Evolutionary conservation across 2,797 vertebrate species (phyloP).

Genomic region (Ispidina lecontei): DNA sequence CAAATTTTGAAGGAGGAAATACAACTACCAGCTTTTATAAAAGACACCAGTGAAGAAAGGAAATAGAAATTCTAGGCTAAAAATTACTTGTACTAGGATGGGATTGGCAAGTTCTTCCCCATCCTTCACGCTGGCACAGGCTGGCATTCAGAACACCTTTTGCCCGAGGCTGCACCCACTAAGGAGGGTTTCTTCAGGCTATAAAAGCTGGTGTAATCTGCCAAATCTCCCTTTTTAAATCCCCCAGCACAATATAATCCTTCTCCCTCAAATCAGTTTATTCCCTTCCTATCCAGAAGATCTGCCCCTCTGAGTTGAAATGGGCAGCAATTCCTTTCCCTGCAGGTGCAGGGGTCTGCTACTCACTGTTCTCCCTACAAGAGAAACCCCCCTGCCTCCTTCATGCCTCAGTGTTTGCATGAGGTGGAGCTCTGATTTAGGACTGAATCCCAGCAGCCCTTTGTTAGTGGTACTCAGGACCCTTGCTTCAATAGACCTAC

Average conservation of each 20-base stretch:
- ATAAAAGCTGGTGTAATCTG: not conserved
- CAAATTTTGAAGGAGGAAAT: not conserved
- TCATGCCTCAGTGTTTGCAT: not conserved
- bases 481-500: fast-evolving
- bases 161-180: not conserved
- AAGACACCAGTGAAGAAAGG: not conserved
- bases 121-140: not conserved
- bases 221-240: not conserved
- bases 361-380: not conserved
- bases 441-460: not conserved
- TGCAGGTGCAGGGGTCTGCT: not conserved
- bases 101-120: not conserved
- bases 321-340: not conserved
- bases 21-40: not conserved
- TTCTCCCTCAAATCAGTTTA: not conserved
- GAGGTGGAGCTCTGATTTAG: not conserved
- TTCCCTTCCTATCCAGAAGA: not conserved
- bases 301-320: not conserved
- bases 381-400: not conserved
- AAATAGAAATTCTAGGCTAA: not conserved
- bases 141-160: not conserved
- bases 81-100: not conserved
- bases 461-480: not conserved
- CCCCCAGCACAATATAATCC: not conserved
- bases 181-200: not conserved